Conservation (phyloP, 2,797 vertebrate genomes). For the Sardinella longiceps region DNA sequence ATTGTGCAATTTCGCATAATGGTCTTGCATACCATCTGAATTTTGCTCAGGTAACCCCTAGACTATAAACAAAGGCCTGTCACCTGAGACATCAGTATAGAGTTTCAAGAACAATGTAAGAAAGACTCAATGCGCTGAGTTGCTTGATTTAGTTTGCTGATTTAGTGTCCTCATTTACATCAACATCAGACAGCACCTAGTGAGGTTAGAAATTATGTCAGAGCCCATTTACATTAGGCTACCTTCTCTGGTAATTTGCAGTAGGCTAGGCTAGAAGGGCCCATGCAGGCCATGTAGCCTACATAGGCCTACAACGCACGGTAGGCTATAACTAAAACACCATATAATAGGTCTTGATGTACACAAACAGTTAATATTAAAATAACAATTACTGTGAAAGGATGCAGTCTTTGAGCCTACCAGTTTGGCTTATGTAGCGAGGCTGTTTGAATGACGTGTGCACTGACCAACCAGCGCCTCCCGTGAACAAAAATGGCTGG, state of each 20-base stretch:
- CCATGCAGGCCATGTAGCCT: too few relatives aligned
- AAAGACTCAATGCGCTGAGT: neutral
- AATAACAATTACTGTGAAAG: neutral
- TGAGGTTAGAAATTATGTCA: too few relatives aligned
- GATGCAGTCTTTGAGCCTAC: neutral
- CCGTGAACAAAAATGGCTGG: slow-evolving; percentile 20
- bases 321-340: neutral
- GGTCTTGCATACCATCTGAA: neutral
- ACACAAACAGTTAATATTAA: neutral
- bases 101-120: neutral
- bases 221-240: too few relatives aligned
- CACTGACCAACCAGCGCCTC: slow-evolving; percentile 19
- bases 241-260: too few relatives aligned
- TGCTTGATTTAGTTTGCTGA: neutral
- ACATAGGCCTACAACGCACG: too few relatives aligned
- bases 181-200: neutral
- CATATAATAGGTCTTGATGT: neutral
- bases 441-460: slow-evolving; percentile 20
- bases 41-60: neutral
- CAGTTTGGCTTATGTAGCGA: too few relatives aligned
- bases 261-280: too few relatives aligned
- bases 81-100: neutral
- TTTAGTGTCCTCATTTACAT: neutral
- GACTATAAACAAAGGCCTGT: neutral
- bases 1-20: neutral